A percentile compares a stretch with the other conserved stretches of the same genome.
phyloP scores from a whole-genome alignment of 53 echinoderm and acorn worm genomes.

The Mesocentrotus franciscanus region DNA sequence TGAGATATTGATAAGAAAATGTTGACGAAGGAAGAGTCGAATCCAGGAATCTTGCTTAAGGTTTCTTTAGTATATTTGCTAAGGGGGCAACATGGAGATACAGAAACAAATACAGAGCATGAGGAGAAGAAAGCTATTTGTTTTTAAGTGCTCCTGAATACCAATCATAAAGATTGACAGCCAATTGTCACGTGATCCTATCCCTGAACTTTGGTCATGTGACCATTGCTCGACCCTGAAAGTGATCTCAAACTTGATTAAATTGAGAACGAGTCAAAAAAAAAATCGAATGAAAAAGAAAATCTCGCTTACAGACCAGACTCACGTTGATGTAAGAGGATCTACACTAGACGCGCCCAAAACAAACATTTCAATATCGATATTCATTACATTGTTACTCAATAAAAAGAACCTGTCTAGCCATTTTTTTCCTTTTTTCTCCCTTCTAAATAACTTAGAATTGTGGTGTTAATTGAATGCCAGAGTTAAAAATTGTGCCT shows the following conservation, averaged over 20 bases:
- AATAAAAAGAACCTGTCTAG: neutral
- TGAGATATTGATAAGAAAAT: no score
- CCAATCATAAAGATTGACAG: constrained; percentile 4
- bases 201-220: neutral
- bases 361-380: constrained; percentile 22
- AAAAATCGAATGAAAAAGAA: neutral
- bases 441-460: neutral
- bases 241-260: neutral
- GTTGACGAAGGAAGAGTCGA: no score
- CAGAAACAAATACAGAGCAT: no score
- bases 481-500: neutral
- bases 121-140: neutral
- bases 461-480: neutral
- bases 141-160: neutral
- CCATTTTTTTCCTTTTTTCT: neutral
- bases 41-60: no score
- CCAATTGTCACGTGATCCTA: neutral
- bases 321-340: constrained; percentile 18
- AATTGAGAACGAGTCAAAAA: neutral
- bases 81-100: neutral
- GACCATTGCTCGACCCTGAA: constrained; percentile 5
- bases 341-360: neutral
- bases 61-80: no score
- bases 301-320: neutral
- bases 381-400: neutral